These are phyloP conservation scores for Neodiprion pinetum DNA, from an alignment of 1,140 invertebrate species.

Conservation along the genomic window DNA sequence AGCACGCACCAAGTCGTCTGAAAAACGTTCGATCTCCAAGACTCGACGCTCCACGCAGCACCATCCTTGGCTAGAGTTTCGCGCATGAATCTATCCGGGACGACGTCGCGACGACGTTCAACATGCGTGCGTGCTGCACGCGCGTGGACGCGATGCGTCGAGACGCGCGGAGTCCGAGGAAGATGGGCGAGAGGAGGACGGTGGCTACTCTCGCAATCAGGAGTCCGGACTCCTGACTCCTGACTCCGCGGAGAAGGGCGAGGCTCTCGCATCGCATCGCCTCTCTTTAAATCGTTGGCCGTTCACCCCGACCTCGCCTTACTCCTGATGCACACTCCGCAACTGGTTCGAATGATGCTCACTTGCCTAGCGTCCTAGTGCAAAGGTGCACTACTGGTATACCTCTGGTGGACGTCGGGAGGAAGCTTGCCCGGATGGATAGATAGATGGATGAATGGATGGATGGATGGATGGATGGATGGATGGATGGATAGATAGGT, in stretches of 20 bases:
- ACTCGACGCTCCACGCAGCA: too few relatives aligned
- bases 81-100: too few relatives aligned
- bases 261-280: conserved; percentile 42
- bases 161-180: too few relatives aligned
- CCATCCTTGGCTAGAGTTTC: too few relatives aligned
- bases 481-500: neutral
- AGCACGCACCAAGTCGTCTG: too few relatives aligned
- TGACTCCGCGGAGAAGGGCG: conserved; percentile 32
- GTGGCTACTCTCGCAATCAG: neutral
- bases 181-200: too few relatives aligned
- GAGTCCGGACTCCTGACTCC: neutral
- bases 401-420: neutral
- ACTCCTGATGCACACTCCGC: conserved; percentile 31
- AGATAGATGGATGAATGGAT: neutral
- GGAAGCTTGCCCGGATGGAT: conserved; percentile 18
- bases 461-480: too few relatives aligned
- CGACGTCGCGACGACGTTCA: too few relatives aligned
- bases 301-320: conserved; percentile 60
- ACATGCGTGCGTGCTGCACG: too few relatives aligned
- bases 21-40: too few relatives aligned
- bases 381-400: conserved; percentile 52
- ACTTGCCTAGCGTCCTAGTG: conserved; percentile 34
- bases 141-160: too few relatives aligned
- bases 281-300: conserved; percentile 60
- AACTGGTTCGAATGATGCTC: conserved; percentile 55